Evolutionary conservation across 37 sponge, comb jelly and placozoan species (phyloP).

Genomic region (Bolinopsis microptera): DNA sequence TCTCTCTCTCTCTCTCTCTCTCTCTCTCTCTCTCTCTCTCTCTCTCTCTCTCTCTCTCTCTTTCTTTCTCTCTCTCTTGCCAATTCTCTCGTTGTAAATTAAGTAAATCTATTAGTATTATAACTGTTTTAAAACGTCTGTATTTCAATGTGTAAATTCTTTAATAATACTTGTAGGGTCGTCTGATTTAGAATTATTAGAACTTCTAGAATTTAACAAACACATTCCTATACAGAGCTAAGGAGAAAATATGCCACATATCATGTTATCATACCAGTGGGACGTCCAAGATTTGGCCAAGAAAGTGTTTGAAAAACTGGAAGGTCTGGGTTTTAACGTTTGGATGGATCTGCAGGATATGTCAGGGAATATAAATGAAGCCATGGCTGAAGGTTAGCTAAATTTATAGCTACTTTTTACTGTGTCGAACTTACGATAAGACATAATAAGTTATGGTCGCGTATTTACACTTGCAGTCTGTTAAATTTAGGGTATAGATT

Average conservation of each 20-base stretch:
- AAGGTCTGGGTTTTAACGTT: not conserved
- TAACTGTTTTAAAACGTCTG: not conserved
- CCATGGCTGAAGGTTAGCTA: conserved; percentile 59
- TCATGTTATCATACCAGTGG: conserved; percentile 54
- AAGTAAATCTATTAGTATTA: not conserved
- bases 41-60: not conserved
- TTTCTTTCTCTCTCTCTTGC: not conserved
- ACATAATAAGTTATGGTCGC: too few relatives aligned
- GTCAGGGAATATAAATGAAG: conserved; percentile 56
- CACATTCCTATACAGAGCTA: too few relatives aligned
- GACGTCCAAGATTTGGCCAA: conserved; percentile 30
- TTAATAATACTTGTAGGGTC: too few relatives aligned
- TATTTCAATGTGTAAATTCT: too few relatives aligned
- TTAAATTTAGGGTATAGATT: too few relatives aligned
- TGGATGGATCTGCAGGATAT: conserved; percentile 61
- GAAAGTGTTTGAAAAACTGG: conserved; percentile 4
- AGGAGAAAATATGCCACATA: conserved; percentile 24
- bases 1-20: not conserved
- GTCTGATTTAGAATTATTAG: too few relatives aligned
- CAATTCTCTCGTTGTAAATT: not conserved
- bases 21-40: not conserved
- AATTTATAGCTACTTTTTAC: too few relatives aligned
- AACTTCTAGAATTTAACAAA: too few relatives aligned
- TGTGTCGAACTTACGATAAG: too few relatives aligned
- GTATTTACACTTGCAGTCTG: too few relatives aligned